Percentiles rank a stretch among this genome's conserved stretches.
These are phyloP conservation scores for Margarornis squamiger DNA, from an alignment of 2,797 vertebrate species.

Conservation along the genomic window DNA sequence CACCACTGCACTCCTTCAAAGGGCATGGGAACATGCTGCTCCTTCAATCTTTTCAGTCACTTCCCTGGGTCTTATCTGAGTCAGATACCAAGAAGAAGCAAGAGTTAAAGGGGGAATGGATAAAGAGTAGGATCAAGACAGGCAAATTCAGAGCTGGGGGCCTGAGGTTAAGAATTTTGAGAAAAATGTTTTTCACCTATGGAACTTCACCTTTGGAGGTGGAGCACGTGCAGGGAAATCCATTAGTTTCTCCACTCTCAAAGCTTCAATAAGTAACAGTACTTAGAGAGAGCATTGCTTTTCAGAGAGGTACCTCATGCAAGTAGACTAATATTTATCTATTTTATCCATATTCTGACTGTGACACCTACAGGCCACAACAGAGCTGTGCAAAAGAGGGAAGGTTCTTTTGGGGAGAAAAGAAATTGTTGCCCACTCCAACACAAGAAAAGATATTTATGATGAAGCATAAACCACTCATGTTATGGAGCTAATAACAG, in stretches of 20 bases:
- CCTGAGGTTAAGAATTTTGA: neutral
- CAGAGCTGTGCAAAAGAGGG: neutral
- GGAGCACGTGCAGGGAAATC: neutral
- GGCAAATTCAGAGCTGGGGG: neutral
- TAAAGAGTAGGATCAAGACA: neutral
- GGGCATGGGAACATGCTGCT: neutral
- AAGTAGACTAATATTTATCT: neutral
- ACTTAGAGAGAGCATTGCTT: neutral
- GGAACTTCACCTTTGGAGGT: neutral
- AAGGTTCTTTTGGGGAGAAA: neutral
- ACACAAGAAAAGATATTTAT: neutral
- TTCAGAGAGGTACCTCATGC: neutral
- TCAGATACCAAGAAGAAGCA: neutral
- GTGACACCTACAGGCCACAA: slow-evolving; percentile 42
- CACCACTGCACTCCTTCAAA: neutral
- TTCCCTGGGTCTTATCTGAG: neutral
- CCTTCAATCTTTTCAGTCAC: neutral
- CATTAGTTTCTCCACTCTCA: neutral
- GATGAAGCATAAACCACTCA: neutral
- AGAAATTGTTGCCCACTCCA: neutral
- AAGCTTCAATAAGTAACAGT: neutral
- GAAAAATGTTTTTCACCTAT: neutral
- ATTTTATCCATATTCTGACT: slow-evolving; percentile 5
- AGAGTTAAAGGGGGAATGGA: neutral
- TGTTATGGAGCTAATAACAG: neutral